phyloP scores from a whole-genome alignment of 2,797 vertebrate genomes.

The Ispidina lecontei region DNA sequence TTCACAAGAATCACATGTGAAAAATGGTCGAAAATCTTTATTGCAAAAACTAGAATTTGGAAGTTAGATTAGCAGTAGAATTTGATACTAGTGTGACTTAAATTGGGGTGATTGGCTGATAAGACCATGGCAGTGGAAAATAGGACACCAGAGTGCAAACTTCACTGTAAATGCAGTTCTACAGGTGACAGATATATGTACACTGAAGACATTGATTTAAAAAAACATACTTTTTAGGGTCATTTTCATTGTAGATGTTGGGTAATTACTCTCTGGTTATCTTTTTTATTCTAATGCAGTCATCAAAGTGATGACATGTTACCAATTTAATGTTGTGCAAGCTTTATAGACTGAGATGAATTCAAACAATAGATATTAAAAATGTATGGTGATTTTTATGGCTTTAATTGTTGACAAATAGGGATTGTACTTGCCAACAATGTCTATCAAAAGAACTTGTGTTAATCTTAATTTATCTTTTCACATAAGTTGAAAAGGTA shows the following conservation, averaged over 20 bases:
- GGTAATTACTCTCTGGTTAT: background rate
- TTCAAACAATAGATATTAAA: background rate
- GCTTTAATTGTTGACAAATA: background rate
- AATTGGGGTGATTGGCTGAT: background rate
- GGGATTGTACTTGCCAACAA: background rate
- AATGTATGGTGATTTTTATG: background rate
- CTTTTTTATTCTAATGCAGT: background rate
- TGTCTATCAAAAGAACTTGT: background rate
- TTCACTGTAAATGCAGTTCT: background rate
- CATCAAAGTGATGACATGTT: background rate
- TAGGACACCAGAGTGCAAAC: background rate
- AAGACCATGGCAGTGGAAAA: background rate
- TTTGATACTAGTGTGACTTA: background rate
- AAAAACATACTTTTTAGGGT: background rate
- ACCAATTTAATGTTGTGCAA: background rate
- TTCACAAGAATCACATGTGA: background rate
- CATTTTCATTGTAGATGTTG: background rate
- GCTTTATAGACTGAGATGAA: background rate
- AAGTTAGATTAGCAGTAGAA: background rate
- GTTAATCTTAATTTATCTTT: background rate
- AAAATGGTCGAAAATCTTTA: background rate
- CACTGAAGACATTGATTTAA: background rate
- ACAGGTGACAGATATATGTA: background rate
- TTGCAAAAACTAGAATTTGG: background rate
- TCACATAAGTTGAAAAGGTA: background rate